Conservation (phyloP, 2,888 invertebrate species). For the Macrophya annulata region DNA sequence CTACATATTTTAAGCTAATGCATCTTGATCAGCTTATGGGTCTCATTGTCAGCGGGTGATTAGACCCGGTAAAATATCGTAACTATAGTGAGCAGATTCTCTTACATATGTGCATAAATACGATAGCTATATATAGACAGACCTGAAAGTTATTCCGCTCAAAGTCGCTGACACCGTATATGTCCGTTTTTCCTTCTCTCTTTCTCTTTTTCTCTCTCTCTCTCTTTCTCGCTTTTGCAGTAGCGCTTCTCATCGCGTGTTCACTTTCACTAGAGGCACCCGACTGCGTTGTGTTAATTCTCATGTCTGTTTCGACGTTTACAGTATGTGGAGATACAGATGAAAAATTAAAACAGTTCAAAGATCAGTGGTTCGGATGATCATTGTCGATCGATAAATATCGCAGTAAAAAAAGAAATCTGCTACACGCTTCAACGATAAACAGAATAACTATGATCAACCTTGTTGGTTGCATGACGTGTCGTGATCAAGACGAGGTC, state of each 20-base stretch:
- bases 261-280: slow-evolving; percentile 48
- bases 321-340: not conserved
- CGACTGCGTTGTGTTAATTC: slow-evolving; percentile 15
- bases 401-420: not conserved
- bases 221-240: slow-evolving; percentile 1
- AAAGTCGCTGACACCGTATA: slow-evolving; percentile 43
- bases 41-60: not conserved
- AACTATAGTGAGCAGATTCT: not conserved
- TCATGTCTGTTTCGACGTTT: not conserved
- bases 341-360: not conserved
- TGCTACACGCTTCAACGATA: not conserved
- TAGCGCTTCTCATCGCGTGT: slow-evolving; percentile 38
- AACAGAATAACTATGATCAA: slow-evolving; percentile 35
- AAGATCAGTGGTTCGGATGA: not conserved
- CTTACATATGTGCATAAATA: not conserved
- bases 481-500: slow-evolving; percentile 24
- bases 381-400: not conserved
- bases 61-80: not conserved
- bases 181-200: not conserved
- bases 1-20: not conserved
- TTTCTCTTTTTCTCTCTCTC: not conserved
- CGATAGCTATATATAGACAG: not conserved
- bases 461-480: not conserved
- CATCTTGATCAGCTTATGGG: not conserved
- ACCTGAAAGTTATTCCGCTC: not conserved